These are phyloP conservation scores for Ctenoplectra terminalis DNA, from an alignment of 1,140 invertebrate genomes.

Conservation along the genomic window DNA sequence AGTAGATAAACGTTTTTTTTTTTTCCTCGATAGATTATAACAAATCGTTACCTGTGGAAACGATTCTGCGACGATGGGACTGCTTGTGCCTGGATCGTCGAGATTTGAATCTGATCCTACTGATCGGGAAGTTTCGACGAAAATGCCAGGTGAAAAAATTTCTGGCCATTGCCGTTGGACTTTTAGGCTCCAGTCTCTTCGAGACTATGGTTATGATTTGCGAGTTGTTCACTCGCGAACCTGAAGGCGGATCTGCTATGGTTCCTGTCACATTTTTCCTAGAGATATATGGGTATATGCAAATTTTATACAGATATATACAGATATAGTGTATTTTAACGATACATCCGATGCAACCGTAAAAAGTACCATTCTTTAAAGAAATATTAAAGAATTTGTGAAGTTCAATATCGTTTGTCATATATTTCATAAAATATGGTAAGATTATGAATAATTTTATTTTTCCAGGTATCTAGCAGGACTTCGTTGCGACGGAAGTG, in stretches of 20 bases:
- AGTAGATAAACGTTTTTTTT: no score
- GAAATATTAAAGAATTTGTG: no score
- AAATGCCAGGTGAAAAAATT: slow-evolving; percentile 81
- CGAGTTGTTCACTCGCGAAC: slow-evolving; percentile 91
- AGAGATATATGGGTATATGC: slow-evolving; percentile 84
- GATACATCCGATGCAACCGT: no score
- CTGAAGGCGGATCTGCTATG: slow-evolving; percentile 91
- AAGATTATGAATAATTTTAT: background rate
- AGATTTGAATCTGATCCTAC: slow-evolving; percentile 75
- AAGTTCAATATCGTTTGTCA: no score
- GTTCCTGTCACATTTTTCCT: slow-evolving; percentile 89
- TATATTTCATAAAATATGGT: no score
- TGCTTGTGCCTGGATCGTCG: slow-evolving; percentile 75
- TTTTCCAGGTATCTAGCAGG: slow-evolving; percentile 75
- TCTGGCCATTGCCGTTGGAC: slow-evolving; percentile 77
- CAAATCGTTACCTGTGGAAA: slow-evolving; percentile 73
- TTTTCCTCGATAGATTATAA: slow-evolving; percentile 75
- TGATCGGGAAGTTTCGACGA: slow-evolving; percentile 76
- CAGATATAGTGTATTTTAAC: background rate
- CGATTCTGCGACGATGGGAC: slow-evolving; percentile 74
- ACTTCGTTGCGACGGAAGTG: slow-evolving; percentile 75
- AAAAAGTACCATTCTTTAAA: no score
- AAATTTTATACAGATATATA: background rate
- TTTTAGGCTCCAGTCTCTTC: slow-evolving; percentile 76
- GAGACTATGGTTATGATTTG: slow-evolving; percentile 92